phyloP scores from a whole-genome alignment of 2,888 invertebrate species.

The Cheilosia pagana region DNA sequence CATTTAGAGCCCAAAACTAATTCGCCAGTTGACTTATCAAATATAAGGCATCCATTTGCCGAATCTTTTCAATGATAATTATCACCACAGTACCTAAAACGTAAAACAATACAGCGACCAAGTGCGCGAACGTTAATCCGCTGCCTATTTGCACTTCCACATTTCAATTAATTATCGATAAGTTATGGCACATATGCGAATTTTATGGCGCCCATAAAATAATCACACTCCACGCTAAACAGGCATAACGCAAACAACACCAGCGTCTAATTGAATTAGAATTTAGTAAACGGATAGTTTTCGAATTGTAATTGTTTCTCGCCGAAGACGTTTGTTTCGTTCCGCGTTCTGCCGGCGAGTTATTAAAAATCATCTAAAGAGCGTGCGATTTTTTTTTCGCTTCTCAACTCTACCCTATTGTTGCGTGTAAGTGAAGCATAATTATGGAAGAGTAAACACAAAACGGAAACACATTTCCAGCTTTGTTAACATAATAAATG shows the following conservation, averaged over 20 bases:
- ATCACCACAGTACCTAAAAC: too few relatives aligned
- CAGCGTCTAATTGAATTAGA: background rate
- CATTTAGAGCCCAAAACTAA: too few relatives aligned
- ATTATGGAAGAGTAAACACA: constrained; percentile 23
- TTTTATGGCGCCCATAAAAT: too few relatives aligned
- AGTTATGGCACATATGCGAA: too few relatives aligned
- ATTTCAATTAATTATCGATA: background rate
- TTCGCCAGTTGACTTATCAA: too few relatives aligned
- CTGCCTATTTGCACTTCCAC: background rate
- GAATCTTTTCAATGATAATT: background rate
- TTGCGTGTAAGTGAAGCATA: constrained; percentile 31
- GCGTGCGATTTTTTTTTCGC: constrained; percentile 12
- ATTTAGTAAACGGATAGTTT: too few relatives aligned
- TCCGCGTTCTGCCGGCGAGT: background rate
- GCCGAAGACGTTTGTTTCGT: background rate
- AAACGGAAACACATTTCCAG: constrained; percentile 59
- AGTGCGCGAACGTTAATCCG: background rate
- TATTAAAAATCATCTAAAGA: background rate
- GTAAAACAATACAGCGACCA: background rate
- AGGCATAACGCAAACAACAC: background rate
- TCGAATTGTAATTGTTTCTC: background rate
- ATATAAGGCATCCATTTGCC: background rate
- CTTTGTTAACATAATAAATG: constrained; percentile 41
- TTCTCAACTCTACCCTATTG: background rate
- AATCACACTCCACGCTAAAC: too few relatives aligned